Evolutionary conservation across 1,140 invertebrate genomes (phyloP), one percentile per base, ranked within the genome.

Genomic region (Drosophila azteca): DNA sequence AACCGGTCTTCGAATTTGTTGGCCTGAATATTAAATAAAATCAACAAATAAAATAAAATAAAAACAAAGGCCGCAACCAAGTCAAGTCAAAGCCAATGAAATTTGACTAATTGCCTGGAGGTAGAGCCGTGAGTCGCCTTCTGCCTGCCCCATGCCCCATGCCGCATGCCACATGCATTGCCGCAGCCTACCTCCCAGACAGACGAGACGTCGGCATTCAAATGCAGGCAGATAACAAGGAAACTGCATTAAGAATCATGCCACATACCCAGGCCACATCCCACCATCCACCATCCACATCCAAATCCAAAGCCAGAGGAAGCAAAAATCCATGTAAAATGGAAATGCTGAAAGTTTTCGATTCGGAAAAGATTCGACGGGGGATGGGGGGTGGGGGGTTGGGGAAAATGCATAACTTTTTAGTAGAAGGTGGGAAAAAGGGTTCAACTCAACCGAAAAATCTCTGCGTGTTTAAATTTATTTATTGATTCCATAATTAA

Each of bases 191-290:
- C 35, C 35, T 39, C 11, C 35, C 35, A 39, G 35, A 53, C 60
- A 44, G 57, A 22, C 55, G 29, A 44, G 57, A 22, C 55, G 29
- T 44, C 17, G 49, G 29, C 62, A 54, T 71, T 76, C 49, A 78
- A 52, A 83, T 83, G 75, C 79, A 83, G 62, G 62, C 65, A 64
- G 62, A 61, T 83, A 60, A 83, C 79, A 83, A 68, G 79, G 58
- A 71, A 83, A 83, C 79, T 83, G 71, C 79, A 83, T 83, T 83
- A 83, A 58, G 43, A 53, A 29, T 46, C 49, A 48, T 24, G 46
- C 52, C 57, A 9, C 29, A 7, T 29, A 20, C 9, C 51, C 29
- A 63, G 17, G 17, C 17, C 17, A 20, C 17, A 20, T 20, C 17
- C 17, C 29, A 31, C 29, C 17, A 20, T 20, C 17, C 17, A 6